A percentile compares a stretch with the other conserved stretches of the same genome.
Conservation (phyloP, 2,888 invertebrate genomes). For the Drosophila koepferae region DNA sequence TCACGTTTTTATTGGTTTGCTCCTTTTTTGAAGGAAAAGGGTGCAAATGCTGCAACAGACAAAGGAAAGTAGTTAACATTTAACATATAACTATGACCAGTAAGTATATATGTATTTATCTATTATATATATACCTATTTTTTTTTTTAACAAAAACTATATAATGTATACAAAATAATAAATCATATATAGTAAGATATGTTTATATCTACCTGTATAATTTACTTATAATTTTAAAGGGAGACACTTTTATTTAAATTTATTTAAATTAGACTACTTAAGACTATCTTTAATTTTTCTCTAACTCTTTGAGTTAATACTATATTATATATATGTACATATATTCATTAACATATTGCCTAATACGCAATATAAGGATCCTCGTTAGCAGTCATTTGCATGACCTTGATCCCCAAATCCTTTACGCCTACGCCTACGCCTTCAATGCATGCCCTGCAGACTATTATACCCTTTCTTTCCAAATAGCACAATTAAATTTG, state of each 20-base stretch:
- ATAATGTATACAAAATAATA: too few relatives aligned
- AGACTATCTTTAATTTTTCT: too few relatives aligned
- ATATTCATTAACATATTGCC: background rate
- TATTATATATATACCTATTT: too few relatives aligned
- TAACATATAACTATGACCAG: background rate
- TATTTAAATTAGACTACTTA: too few relatives aligned
- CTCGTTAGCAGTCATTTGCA: background rate
- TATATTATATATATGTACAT: background rate
- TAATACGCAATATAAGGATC: background rate
- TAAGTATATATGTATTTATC: background rate
- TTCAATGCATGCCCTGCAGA: background rate
- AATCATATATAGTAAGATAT: too few relatives aligned
- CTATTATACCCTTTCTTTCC: slow-evolving; percentile 22
- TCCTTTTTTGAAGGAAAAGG: slow-evolving; percentile 29
- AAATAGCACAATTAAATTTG: slow-evolving; percentile 24
- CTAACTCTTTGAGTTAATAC: too few relatives aligned
- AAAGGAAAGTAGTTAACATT: slow-evolving; percentile 1
- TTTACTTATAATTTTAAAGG: too few relatives aligned
- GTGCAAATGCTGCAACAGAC: slow-evolving; percentile 10
- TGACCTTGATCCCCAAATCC: slow-evolving; percentile 25
- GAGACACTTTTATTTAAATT: too few relatives aligned
- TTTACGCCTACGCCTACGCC: background rate
- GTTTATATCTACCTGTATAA: too few relatives aligned
- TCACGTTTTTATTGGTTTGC: slow-evolving; percentile 19
- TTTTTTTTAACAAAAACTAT: too few relatives aligned